These are phyloP conservation scores for Eucera pruinosa DNA, from an alignment of 2,888 invertebrate species.

Conservation along the genomic window DNA sequence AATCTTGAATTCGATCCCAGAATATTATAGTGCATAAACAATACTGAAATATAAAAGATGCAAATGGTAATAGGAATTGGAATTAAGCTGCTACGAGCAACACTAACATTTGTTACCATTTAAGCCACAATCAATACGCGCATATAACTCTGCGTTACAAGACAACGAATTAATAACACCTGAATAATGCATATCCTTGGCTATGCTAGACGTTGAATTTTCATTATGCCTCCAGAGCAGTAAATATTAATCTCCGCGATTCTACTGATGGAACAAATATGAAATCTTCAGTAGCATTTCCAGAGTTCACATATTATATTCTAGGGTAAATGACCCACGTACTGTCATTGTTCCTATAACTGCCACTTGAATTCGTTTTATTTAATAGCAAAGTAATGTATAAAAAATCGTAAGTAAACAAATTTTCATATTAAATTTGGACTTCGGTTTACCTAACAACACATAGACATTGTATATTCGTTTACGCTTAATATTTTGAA, in stretches of 20 bases:
- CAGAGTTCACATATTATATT: neutral
- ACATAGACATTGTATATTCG: no score
- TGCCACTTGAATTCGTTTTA: no score
- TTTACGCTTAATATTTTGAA: no score
- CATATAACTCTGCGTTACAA: neutral
- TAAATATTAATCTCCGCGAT: constrained; percentile 10
- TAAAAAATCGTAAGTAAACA: no score
- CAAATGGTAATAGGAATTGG: neutral
- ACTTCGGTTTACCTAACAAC: no score
- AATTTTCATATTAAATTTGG: no score
- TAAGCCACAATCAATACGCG: neutral
- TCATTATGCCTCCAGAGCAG: constrained; percentile 1
- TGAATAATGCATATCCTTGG: neutral
- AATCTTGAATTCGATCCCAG: no score
- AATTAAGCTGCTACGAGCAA: no score
- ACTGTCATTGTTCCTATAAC: no score
- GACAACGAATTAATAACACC: constrained; percentile 1
- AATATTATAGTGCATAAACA: no score
- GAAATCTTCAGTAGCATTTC: neutral
- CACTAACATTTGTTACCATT: neutral
- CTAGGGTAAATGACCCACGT: no score
- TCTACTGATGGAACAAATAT: neutral
- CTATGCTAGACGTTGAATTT: neutral
- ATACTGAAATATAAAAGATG: neutral
- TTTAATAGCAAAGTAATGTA: no score